These are phyloP conservation scores for Oreortyx pictus DNA, from an alignment of 2,797 vertebrate species.

Conservation along the genomic window DNA sequence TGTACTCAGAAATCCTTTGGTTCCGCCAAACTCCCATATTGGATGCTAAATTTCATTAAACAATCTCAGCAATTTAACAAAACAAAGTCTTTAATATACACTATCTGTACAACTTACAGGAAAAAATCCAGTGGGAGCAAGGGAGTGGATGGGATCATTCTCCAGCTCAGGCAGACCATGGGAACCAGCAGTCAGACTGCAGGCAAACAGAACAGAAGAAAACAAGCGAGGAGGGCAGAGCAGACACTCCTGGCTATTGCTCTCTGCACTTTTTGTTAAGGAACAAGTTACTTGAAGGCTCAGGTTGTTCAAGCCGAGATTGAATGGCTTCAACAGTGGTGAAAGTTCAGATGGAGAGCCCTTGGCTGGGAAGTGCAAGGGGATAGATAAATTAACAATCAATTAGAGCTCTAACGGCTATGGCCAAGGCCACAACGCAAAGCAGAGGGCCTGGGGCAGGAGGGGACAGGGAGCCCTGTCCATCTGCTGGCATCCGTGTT, in stretches of 20 bases:
- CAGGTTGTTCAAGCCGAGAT: not conserved
- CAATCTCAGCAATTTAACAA: not conserved
- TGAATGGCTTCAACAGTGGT: not conserved
- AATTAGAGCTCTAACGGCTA: not conserved
- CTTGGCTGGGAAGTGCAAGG: not conserved
- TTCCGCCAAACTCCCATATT: not conserved
- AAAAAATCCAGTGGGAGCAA: not conserved
- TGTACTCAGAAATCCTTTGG: not conserved
- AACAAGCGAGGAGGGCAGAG: not conserved
- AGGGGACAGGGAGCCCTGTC: not conserved
- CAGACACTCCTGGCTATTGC: not conserved
- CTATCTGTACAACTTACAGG: not conserved
- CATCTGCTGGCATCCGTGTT: not conserved
- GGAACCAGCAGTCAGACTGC: not conserved
- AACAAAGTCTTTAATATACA: not conserved
- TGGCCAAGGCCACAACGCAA: not conserved
- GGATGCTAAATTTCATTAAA: not conserved
- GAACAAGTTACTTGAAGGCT: not conserved
- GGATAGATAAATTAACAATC: not conserved
- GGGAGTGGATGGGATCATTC: not conserved
- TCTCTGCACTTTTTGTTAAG: not conserved
- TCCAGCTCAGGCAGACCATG: rapidly evolving
- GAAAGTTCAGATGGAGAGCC: not conserved
- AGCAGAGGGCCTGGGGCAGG: not conserved
- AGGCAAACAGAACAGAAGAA: not conserved